A percentile compares a stretch with the other conserved stretches of the same genome.
Evolutionary conservation across 2,888 invertebrate species (phyloP).

Genomic region (Brachyptera putata): DNA sequence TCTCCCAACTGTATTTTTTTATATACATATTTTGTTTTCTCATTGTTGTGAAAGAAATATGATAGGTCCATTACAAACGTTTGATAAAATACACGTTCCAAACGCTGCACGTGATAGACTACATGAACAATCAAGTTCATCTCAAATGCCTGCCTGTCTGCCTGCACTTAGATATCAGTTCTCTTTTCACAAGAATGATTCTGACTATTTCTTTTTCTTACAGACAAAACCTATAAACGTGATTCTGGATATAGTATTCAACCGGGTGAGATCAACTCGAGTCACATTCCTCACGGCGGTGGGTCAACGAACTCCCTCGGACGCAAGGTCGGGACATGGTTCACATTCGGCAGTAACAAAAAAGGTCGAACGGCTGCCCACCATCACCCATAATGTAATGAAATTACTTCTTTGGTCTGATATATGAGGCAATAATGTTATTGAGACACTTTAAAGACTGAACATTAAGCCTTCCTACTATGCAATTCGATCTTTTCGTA

Average conservation of each 20-base stretch:
- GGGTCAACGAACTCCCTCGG: slow-evolving; percentile 49
- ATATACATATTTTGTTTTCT: too few species aligned
- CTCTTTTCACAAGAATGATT: too few species aligned
- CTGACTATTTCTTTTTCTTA: slow-evolving; percentile 8
- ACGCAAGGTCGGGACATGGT: slow-evolving; percentile 55
- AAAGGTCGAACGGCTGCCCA: slow-evolving; percentile 44
- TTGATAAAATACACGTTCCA: too few species aligned
- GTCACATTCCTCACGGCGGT: slow-evolving; percentile 39
- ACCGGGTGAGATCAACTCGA: not conserved
- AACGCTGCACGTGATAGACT: too few species aligned
- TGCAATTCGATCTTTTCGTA: too few species aligned
- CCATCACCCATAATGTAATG: slow-evolving; percentile 37
- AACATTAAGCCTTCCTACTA: slow-evolving; percentile 7
- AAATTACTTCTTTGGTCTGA: not conserved
- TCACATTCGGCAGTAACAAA: slow-evolving; percentile 53
- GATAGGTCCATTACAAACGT: too few species aligned
- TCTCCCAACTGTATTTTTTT: too few species aligned
- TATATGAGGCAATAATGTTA: slow-evolving; percentile 1
- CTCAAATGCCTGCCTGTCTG: too few species aligned
- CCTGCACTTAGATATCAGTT: too few species aligned
- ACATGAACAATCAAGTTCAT: too few species aligned
- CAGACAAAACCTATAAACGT: slow-evolving; percentile 35
- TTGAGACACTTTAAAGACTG: not conserved
- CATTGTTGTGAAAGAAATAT: too few species aligned
- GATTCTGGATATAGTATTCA: slow-evolving; percentile 25